phyloP scores from a whole-genome alignment of 2,797 vertebrate genomes.

The Spea hammondii region DNA sequence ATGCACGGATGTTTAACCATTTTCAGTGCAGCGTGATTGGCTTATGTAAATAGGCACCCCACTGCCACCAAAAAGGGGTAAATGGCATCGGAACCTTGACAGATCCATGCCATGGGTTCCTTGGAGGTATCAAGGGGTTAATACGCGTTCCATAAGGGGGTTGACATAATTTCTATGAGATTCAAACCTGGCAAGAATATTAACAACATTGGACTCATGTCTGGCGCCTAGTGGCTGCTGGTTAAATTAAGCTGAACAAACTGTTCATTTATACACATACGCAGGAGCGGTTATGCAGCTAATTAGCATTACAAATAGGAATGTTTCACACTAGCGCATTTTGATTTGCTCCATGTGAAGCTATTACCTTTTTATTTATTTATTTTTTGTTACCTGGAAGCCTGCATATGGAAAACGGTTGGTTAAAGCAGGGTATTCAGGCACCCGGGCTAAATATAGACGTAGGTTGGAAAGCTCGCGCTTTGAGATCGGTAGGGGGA shows the following conservation, averaged over 20 bases:
- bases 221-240: conserved; percentile 22
- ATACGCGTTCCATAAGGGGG: conserved; percentile 16
- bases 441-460: no score
- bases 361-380: background rate
- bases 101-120: no score
- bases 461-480: no score
- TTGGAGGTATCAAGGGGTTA: conserved; percentile 3
- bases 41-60: no score
- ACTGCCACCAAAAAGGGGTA: no score
- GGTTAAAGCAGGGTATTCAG: no score
- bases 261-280: background rate
- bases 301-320: conserved; percentile 5
- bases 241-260: background rate
- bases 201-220: conserved; percentile 40
- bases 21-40: no score
- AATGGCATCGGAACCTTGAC: no score
- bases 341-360: no score
- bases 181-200: conserved; percentile 39
- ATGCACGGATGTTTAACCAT: no score
- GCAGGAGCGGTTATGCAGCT: background rate
- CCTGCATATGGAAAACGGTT: background rate
- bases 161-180: conserved; percentile 33
- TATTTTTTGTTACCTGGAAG: background rate
- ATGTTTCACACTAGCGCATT: background rate
- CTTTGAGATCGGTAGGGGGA: background rate